These are phyloP conservation scores for Triplophysa bombifrons DNA, from an alignment of 2,797 vertebrate species.

Conservation along the genomic window DNA sequence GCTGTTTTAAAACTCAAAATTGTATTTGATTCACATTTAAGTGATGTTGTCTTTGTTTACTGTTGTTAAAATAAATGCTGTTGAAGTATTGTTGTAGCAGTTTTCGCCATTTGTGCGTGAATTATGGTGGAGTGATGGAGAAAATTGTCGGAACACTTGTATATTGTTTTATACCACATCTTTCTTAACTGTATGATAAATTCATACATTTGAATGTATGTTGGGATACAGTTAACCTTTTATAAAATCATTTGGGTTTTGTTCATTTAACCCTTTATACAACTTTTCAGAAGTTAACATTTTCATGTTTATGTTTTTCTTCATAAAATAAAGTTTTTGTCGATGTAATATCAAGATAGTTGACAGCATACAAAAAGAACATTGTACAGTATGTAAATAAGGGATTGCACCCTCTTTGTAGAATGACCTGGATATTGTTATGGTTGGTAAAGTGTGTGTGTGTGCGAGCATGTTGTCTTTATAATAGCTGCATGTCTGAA, in stretches of 20 bases:
- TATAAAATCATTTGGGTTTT: too few species aligned
- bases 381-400: neutral
- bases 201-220: too few species aligned
- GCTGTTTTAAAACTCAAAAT: neutral
- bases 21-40: neutral
- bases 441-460: neutral
- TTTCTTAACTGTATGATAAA: neutral
- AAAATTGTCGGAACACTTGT: too few species aligned
- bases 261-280: too few species aligned
- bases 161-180: too few species aligned
- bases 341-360: neutral
- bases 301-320: neutral
- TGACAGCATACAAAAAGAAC: neutral
- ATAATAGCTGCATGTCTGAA: constrained; percentile 40
- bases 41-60: neutral
- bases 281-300: too few species aligned
- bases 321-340: neutral
- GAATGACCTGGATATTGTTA: neutral
- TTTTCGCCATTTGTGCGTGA: neutral
- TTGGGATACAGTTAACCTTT: too few species aligned
- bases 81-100: neutral
- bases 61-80: constrained; percentile 25
- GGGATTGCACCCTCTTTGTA: neutral
- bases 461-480: constrained; percentile 9
- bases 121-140: too few species aligned